A percentile compares a stretch with the other conserved stretches of the same genome.
Conservation (phyloP, 2,888 invertebrate species). For the Polymixis lichenea region DNA sequence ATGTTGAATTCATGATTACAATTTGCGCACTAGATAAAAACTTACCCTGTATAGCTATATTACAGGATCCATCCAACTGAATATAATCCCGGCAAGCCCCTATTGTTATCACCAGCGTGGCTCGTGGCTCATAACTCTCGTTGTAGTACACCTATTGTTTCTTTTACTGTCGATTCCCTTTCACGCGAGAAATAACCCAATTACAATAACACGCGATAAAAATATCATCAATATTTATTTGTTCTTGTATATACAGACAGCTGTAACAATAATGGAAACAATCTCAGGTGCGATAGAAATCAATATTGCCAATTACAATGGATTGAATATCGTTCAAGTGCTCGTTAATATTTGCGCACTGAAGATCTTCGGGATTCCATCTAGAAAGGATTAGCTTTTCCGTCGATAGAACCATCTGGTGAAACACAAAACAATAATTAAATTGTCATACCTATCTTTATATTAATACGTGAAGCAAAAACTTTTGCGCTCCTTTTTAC, state of each 20-base stretch:
- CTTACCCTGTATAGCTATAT: background rate
- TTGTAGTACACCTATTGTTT: constrained; percentile 28
- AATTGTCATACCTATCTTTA: no score
- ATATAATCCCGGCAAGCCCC: constrained; percentile 6
- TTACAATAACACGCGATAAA: constrained; percentile 35
- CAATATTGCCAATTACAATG: constrained; percentile 2
- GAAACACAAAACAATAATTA: background rate
- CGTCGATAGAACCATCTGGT: background rate
- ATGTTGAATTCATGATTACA: no score
- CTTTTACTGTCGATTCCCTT: constrained; percentile 28
- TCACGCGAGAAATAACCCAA: constrained; percentile 26
- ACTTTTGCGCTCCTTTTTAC: no score
- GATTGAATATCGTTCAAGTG: constrained; percentile 7
- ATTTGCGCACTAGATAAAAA: no score
- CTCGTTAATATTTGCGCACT: background rate
- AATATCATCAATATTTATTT: constrained; percentile 34
- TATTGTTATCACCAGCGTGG: background rate
- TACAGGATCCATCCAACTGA: background rate
- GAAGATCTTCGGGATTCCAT: background rate
- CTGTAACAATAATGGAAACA: background rate
- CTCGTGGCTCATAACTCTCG: constrained; percentile 15
- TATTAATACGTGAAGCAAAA: no score
- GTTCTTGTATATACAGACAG: background rate
- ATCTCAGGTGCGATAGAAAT: constrained; percentile 33
- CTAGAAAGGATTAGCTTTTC: background rate